Percentiles rank a stretch among this genome's conserved stretches.
Evolutionary conservation across 2,888 invertebrate species (phyloP).

Genomic region (Azorinus chamasolen): DNA sequence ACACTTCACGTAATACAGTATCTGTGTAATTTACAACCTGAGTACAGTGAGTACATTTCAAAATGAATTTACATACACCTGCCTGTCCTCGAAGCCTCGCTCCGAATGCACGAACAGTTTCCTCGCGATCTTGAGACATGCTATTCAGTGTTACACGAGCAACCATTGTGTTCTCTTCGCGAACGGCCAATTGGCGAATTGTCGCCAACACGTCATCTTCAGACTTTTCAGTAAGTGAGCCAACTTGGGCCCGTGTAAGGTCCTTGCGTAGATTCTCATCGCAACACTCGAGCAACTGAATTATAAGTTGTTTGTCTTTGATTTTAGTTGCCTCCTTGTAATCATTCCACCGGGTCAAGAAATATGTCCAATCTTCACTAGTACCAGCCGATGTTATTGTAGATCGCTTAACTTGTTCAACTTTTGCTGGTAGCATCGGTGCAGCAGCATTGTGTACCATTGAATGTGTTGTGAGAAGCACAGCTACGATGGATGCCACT

Average conservation of each 20-base stretch:
- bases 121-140: constrained; percentile 65
- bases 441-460: constrained; percentile 37
- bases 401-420: constrained; percentile 58
- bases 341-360: constrained; percentile 55
- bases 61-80: constrained; percentile 53
- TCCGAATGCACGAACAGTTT: constrained; percentile 60
- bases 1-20: constrained; percentile 49
- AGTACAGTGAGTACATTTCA: constrained; percentile 42
- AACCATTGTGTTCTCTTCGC: no score
- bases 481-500: no score
- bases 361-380: constrained; percentile 63
- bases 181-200: constrained; percentile 40
- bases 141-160: constrained; percentile 42
- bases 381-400: constrained; percentile 52
- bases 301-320: constrained; percentile 38
- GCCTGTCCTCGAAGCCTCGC: constrained; percentile 68
- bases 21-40: constrained; percentile 47
- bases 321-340: constrained; percentile 63
- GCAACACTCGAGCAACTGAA: constrained; percentile 67
- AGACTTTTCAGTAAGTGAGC: constrained; percentile 41
- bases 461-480: no score
- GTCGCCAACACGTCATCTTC: constrained; percentile 33
- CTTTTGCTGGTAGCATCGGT: background rate
- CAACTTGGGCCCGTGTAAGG: constrained; percentile 48
- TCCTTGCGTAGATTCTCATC: constrained; percentile 60